These are phyloP conservation scores for Prostheceraeus crozeri DNA, from an alignment of 2,888 invertebrate species.

Conservation along the genomic window DNA sequence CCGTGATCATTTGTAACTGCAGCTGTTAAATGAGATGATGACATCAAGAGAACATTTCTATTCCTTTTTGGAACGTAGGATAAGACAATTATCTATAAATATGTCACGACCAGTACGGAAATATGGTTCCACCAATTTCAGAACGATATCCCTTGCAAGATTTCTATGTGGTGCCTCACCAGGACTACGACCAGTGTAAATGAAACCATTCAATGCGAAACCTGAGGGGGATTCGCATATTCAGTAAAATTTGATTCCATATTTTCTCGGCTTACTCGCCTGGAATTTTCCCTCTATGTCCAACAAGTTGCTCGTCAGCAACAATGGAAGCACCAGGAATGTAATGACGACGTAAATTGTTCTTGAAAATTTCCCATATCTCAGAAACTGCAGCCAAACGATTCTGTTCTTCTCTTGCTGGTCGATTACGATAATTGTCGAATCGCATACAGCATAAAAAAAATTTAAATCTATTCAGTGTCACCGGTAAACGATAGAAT, in stretches of 20 bases:
- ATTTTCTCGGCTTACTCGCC: background rate
- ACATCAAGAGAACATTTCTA: constrained; percentile 22
- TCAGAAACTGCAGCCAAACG: background rate
- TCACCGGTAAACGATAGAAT: background rate
- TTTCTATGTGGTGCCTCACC: background rate
- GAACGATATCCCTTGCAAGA: too few relatives aligned
- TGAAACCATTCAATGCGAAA: constrained; percentile 3
- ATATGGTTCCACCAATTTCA: constrained; percentile 10
- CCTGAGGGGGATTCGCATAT: constrained; percentile 1
- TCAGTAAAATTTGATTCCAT: background rate
- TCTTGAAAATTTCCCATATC: background rate
- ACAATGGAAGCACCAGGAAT: background rate
- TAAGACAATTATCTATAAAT: constrained; percentile 3
- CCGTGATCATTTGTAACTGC: too few relatives aligned
- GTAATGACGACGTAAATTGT: too few relatives aligned
- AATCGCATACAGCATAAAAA: background rate
- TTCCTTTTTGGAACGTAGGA: constrained; percentile 13
- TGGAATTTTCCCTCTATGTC: constrained; percentile 16
- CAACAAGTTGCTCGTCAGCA: constrained; percentile 16
- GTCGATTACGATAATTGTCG: background rate
- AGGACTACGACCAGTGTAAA: constrained; percentile 2
- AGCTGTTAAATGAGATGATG: constrained; percentile 21
- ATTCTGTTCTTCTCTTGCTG: background rate
- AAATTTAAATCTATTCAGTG: background rate
- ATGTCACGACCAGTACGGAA: constrained; percentile 15